Evolutionary conservation across 2,113 vertebrate species (phyloP).

Genomic region (Numenius arquata): DNA sequence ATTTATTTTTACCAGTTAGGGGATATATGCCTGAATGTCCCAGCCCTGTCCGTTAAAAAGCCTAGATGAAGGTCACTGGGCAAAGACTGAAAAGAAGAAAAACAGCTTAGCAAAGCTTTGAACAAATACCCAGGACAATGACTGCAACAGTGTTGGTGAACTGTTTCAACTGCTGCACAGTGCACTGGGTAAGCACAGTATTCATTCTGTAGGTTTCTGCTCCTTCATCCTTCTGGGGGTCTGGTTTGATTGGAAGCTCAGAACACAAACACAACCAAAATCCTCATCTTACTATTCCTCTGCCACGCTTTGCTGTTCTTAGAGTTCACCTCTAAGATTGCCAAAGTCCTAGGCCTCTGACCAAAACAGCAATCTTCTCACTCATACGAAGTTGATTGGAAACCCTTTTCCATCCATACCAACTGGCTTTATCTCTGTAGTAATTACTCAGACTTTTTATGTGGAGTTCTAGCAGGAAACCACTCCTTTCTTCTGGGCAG

Average conservation of each 20-base stretch:
- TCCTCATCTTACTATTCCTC: background rate
- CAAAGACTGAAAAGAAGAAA: background rate
- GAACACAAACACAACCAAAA: background rate
- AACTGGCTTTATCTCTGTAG: background rate
- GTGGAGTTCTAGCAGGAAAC: background rate
- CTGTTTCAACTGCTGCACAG: background rate
- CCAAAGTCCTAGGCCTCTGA: background rate
- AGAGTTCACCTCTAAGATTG: background rate
- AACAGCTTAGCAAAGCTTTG: background rate
- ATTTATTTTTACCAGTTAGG: slow-evolving; percentile 17
- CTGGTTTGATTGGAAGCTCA: background rate
- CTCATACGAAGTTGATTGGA: background rate
- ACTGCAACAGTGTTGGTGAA: background rate
- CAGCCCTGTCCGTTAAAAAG: background rate
- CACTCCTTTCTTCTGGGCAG: background rate
- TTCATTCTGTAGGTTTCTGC: background rate
- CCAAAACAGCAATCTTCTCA: background rate
- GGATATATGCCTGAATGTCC: background rate
- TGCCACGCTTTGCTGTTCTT: background rate
- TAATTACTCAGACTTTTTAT: background rate
- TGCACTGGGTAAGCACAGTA: background rate
- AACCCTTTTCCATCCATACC: background rate
- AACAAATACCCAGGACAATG: background rate
- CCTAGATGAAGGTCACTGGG: slow-evolving; percentile 8
- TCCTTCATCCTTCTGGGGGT: background rate